Evolutionary conservation across 2,888 invertebrate species (phyloP).

Genomic region (Gari tellinella): DNA sequence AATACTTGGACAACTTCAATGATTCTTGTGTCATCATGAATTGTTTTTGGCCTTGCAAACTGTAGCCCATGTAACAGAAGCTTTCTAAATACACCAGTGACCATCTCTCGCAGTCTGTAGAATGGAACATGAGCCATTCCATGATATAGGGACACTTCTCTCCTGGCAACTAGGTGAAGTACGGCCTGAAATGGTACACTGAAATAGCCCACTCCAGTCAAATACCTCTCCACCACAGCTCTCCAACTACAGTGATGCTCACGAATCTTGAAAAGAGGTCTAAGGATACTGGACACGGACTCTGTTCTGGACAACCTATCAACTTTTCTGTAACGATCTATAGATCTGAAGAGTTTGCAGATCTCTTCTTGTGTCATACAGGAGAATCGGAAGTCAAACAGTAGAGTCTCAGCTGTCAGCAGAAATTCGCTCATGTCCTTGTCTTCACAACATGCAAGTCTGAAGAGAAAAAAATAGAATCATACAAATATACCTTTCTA

Average conservation of each 20-base stretch:
- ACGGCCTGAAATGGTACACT: conserved; percentile 87
- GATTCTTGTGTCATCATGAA: conserved; percentile 43
- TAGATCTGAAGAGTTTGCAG: conserved; percentile 53
- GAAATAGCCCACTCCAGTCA: conserved; percentile 77
- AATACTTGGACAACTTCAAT: neutral
- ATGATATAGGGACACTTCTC: conserved; percentile 86
- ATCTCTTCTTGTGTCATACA: conserved; percentile 74
- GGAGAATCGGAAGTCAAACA: conserved; percentile 74
- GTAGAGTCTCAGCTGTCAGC: conserved; percentile 66
- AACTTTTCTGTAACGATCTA: conserved; percentile 19
- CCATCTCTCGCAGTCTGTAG: conserved; percentile 66
- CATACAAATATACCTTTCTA: too few species aligned
- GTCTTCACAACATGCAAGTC: conserved; percentile 67
- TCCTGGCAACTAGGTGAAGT: conserved; percentile 86
- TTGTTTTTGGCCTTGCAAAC: conserved; percentile 28
- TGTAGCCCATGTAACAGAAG: conserved; percentile 53
- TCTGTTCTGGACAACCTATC: neutral
- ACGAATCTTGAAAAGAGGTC: conserved; percentile 42
- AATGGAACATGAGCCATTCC: conserved; percentile 87
- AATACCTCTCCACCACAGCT: conserved; percentile 57
- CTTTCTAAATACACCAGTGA: conserved; percentile 63
- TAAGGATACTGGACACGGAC: conserved; percentile 9
- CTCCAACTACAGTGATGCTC: conserved; percentile 50
- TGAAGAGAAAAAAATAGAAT: conserved; percentile 39
- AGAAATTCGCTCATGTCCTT: conserved; percentile 66